Evolutionary conservation across 1,140 invertebrate genomes (phyloP).

Genomic region (Muscidifurax raptorellus): DNA sequence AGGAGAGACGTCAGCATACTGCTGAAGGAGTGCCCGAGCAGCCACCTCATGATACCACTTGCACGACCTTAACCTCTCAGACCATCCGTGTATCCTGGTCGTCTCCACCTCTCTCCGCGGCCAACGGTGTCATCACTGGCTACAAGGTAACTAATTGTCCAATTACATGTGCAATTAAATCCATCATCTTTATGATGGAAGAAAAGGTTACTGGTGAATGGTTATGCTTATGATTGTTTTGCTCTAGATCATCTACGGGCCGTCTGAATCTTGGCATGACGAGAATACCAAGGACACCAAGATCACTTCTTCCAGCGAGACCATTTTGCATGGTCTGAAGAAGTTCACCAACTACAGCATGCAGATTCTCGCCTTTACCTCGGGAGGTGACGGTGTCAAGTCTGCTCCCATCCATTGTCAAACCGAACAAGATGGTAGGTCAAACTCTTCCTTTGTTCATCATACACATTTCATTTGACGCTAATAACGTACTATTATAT

Average conservation of each 20-base stretch:
- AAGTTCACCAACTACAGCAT: constrained; percentile 98
- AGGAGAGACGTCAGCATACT: constrained; percentile 92
- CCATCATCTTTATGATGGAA: no score
- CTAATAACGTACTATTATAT: neutral
- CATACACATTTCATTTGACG: neutral
- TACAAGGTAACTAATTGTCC: constrained; percentile 82
- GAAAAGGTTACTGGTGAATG: neutral
- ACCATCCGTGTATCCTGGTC: constrained; percentile 96
- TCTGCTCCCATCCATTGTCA: constrained; percentile 93
- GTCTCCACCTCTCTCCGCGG: constrained; percentile 90
- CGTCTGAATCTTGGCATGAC: constrained; percentile 94
- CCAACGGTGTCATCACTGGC: constrained; percentile 96
- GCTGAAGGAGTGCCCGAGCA: constrained; percentile 95
- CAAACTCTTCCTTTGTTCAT: neutral
- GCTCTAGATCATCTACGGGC: constrained; percentile 89
- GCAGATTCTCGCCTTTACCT: constrained; percentile 95
- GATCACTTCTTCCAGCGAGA: constrained; percentile 93
- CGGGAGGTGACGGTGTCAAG: constrained; percentile 95
- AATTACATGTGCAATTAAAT: neutral
- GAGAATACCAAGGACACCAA: constrained; percentile 94
- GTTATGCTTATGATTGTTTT: neutral
- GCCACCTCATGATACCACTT: constrained; percentile 92
- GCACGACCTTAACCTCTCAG: constrained; percentile 93
- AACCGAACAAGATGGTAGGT: constrained; percentile 94
- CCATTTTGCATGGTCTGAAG: constrained; percentile 92